Conservation (phyloP, 2,888 invertebrate species). For the Dioctria rufipes region DNA sequence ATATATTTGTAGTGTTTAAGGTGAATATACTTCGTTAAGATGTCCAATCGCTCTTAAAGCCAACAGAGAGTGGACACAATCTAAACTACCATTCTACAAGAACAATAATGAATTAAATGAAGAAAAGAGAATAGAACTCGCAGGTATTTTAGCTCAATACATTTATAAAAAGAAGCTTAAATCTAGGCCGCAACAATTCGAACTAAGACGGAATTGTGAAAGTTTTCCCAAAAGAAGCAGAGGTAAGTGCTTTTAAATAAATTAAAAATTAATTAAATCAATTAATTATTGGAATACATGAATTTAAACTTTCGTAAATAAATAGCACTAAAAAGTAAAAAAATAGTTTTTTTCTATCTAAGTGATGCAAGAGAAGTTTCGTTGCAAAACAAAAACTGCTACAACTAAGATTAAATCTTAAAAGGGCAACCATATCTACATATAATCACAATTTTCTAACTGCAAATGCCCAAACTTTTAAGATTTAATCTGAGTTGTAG, state of each 20-base stretch:
- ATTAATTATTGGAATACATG: neutral
- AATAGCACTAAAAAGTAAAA: neutral
- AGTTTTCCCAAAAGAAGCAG: neutral
- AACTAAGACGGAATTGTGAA: neutral
- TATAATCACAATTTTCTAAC: too few relatives aligned
- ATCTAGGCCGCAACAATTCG: too few relatives aligned
- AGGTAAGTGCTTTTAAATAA: neutral
- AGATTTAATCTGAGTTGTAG: neutral
- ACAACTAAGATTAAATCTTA: too few relatives aligned
- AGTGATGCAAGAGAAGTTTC: too few relatives aligned
- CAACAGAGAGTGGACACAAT: too few relatives aligned
- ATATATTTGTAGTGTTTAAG: too few relatives aligned
- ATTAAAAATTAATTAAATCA: neutral
- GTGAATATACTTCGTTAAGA: too few relatives aligned
- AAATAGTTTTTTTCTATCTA: too few relatives aligned
- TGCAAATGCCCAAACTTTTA: neutral
- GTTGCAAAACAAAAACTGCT: too few relatives aligned
- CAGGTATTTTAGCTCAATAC: too few relatives aligned
- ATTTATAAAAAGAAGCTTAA: too few relatives aligned
- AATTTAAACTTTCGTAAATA: neutral
- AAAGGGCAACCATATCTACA: too few relatives aligned
- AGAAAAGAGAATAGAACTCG: neutral
- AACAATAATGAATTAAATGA: neutral
- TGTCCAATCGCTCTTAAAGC: neutral
- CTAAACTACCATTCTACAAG: neutral